These are phyloP conservation scores for Luidia sarsii DNA, from an alignment of 53 echinoderm and acorn worm species.

Conservation along the genomic window DNA sequence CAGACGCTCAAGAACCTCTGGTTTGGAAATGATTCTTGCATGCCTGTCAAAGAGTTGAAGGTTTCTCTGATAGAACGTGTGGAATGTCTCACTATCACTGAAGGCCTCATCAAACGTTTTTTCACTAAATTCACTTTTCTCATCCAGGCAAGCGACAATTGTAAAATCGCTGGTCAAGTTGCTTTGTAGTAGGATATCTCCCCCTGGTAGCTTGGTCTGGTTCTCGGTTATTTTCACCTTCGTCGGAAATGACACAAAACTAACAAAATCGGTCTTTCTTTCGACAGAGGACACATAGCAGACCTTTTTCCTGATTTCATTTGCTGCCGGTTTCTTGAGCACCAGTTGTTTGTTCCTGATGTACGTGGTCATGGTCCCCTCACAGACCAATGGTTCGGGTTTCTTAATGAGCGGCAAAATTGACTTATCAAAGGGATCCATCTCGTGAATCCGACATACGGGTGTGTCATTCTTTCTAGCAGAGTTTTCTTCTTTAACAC, in stretches of 20 bases:
- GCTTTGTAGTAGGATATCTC: slow-evolving; percentile 17
- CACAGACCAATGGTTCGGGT: slow-evolving; percentile 44
- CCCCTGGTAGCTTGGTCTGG: neutral
- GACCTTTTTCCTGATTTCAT: slow-evolving; percentile 8
- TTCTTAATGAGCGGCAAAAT: slow-evolving; percentile 18
- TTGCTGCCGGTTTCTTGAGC: slow-evolving; percentile 6
- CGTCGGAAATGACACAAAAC: neutral
- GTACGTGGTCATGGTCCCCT: slow-evolving; percentile 33
- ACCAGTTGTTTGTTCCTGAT: slow-evolving; percentile 2
- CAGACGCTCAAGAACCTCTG: slow-evolving; percentile 23
- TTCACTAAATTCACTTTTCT: neutral
- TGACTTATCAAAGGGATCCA: slow-evolving; percentile 52
- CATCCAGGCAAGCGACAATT: slow-evolving; percentile 25
- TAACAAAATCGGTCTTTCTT: slow-evolving; percentile 12
- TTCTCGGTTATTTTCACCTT: slow-evolving; percentile 18
- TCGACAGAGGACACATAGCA: slow-evolving; percentile 49
- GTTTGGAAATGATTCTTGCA: slow-evolving; percentile 40
- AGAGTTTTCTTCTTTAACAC: neutral
- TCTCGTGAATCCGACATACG: slow-evolving; percentile 41
- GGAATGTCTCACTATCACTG: neutral
- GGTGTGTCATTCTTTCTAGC: neutral
- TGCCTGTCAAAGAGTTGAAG: slow-evolving; percentile 43
- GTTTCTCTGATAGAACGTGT: neutral
- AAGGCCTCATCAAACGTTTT: neutral
- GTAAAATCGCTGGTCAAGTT: slow-evolving; percentile 40